phyloP scores from a whole-genome alignment of 2,888 invertebrate species.

The Drosophila tripunctata region DNA sequence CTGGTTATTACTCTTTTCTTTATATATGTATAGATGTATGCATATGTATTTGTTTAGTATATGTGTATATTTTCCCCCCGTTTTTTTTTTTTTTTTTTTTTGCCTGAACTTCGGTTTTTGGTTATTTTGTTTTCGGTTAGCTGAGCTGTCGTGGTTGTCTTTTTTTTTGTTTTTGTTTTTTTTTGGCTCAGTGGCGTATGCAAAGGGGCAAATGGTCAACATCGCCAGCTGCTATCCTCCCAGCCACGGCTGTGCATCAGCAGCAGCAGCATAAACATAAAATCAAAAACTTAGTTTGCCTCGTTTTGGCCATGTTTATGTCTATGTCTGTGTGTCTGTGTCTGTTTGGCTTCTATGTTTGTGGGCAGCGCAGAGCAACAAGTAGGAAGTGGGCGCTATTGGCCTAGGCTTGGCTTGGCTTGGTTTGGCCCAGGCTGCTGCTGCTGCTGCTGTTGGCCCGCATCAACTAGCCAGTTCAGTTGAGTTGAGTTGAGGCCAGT shows the following conservation, averaged over 20 bases:
- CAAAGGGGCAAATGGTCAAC: constrained; percentile 68
- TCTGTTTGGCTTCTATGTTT: constrained; percentile 39
- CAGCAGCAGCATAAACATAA: constrained; percentile 33
- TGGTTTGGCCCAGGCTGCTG: constrained; percentile 53
- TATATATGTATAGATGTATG: too few species aligned
- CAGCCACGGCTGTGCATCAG: constrained; percentile 42
- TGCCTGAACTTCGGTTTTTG: constrained; percentile 40
- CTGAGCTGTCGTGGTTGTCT: constrained; percentile 59
- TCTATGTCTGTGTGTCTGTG: too few species aligned
- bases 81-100: constrained; percentile 41
- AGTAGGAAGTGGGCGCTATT: constrained; percentile 77
- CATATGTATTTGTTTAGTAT: too few species aligned
- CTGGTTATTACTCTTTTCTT: constrained; percentile 81
- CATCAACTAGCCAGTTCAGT: constrained; percentile 48
- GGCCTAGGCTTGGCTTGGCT: constrained; percentile 57
- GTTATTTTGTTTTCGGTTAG: constrained; percentile 57
- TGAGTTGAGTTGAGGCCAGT: constrained; percentile 23
- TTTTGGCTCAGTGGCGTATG: constrained; percentile 70
- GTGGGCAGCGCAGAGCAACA: constrained; percentile 48
- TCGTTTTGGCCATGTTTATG: constrained; percentile 38
- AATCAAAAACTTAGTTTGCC: constrained; percentile 66
- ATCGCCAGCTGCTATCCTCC: constrained; percentile 45
- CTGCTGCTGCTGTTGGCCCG: too few species aligned
- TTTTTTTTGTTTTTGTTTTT: constrained; percentile 39
- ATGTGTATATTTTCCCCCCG: constrained; percentile 55